Evolutionary conservation across 2,113 vertebrate genomes (phyloP).

Genomic region (Onychostoma macrolepis): DNA sequence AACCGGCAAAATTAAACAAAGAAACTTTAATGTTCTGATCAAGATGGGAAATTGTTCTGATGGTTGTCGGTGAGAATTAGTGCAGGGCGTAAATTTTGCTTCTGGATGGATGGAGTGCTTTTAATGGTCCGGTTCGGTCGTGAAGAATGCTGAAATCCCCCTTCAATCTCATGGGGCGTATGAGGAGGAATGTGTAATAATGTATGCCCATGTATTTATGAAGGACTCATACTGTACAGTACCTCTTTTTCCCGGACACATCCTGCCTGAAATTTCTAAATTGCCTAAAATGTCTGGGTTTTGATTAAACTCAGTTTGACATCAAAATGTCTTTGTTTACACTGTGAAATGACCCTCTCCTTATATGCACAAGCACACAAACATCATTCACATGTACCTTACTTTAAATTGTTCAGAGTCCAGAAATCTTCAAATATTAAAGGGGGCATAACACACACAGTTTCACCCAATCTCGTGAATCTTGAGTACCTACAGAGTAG

Average conservation of each 20-base stretch:
- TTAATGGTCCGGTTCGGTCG: background rate
- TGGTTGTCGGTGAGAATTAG: conserved; percentile 1
- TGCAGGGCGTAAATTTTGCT: background rate
- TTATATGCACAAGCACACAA: background rate
- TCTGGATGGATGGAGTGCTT: conserved; percentile 5
- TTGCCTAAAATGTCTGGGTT: background rate
- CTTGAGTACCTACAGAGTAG: no score
- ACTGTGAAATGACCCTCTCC: background rate
- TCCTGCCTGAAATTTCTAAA: background rate
- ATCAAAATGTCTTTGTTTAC: background rate
- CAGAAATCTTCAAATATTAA: background rate
- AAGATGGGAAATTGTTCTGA: conserved; percentile 39
- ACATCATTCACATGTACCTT: background rate
- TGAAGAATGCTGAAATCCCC: background rate
- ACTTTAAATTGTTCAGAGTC: background rate
- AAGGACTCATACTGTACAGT: background rate
- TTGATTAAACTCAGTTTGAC: background rate
- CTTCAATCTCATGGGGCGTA: background rate
- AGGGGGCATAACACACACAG: no score
- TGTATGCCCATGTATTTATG: background rate
- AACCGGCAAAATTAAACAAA: conserved; percentile 38
- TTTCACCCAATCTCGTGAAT: no score
- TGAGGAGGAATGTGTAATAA: background rate
- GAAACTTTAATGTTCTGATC: conserved; percentile 35
- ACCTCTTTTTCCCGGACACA: background rate